These are phyloP conservation scores for Bombus soroeensis DNA, from an alignment of 1,140 invertebrate genomes.

Conservation along the genomic window DNA sequence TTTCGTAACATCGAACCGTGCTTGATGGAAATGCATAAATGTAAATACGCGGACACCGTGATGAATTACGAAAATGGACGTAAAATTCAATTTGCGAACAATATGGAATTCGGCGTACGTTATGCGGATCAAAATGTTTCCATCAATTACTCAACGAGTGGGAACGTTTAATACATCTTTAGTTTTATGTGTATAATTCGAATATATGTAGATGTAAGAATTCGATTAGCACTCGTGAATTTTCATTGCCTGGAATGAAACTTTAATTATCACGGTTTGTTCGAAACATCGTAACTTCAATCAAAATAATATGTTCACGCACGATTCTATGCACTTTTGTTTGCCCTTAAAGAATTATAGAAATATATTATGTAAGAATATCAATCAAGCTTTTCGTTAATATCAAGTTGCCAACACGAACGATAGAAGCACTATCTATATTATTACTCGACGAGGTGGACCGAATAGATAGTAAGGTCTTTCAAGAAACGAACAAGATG, in stretches of 20 bases:
- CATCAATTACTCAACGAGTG: not conserved
- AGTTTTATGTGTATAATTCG: not conserved
- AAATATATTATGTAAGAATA: not conserved
- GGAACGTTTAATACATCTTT: not conserved
- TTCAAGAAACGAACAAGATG: not conserved
- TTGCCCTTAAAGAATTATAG: not conserved
- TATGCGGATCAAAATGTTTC: not conserved
- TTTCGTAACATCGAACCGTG: slow-evolving; percentile 38
- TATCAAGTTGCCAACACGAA: not conserved
- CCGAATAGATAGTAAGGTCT: not conserved
- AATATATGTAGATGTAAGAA: not conserved
- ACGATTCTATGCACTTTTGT: too few relatives aligned
- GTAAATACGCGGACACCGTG: slow-evolving; percentile 39
- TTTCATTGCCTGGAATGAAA: not conserved
- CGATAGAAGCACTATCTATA: not conserved
- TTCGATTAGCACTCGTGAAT: not conserved
- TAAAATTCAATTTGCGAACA: slow-evolving; percentile 16
- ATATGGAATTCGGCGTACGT: not conserved
- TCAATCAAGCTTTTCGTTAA: not conserved
- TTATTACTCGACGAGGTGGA: not conserved
- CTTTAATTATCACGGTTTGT: not conserved
- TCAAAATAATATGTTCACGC: not conserved
- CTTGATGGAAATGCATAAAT: slow-evolving; percentile 49
- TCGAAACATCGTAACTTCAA: not conserved
- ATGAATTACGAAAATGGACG: not conserved